Conservation (phyloP, 2,797 vertebrate genomes). For the Hipposideros larvatus region DNA sequence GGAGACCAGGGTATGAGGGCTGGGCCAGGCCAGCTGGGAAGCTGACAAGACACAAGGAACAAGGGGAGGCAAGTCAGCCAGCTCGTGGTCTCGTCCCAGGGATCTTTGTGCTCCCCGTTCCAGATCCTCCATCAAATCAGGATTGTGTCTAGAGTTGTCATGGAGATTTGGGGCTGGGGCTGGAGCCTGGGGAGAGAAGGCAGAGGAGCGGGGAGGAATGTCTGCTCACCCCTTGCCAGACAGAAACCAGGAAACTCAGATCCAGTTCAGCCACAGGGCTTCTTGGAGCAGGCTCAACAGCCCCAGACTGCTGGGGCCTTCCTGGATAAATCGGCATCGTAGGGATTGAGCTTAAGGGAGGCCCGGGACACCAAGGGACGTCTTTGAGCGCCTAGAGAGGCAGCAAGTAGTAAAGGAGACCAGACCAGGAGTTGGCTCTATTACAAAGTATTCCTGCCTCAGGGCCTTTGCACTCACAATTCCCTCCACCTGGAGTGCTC, state of each 20-base stretch:
- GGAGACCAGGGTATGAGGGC: background rate
- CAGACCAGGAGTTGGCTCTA: background rate
- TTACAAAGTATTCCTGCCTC: background rate
- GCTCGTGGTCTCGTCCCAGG: background rate
- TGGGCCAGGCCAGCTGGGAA: background rate
- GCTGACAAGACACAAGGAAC: background rate
- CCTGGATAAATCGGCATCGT: background rate
- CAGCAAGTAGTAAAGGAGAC: background rate
- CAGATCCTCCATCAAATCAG: constrained; percentile 1
- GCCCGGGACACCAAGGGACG: background rate
- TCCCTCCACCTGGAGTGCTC: background rate
- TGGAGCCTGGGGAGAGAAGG: constrained; percentile 40
- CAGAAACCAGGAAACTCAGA: constrained; percentile 58
- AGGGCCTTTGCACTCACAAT: background rate
- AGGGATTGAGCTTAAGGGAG: background rate
- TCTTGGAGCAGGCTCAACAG: background rate
- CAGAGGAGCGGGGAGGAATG: background rate
- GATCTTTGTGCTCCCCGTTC: background rate
- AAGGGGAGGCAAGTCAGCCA: background rate
- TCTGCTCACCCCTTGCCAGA: background rate
- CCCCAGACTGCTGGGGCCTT: background rate
- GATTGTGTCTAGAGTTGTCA: constrained; percentile 73
- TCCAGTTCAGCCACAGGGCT: constrained; percentile 15
- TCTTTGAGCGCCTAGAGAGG: background rate
- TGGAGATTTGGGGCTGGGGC: constrained; percentile 65